Conservation (phyloP, 2,888 invertebrate genomes). For the Clunio marinus region DNA sequence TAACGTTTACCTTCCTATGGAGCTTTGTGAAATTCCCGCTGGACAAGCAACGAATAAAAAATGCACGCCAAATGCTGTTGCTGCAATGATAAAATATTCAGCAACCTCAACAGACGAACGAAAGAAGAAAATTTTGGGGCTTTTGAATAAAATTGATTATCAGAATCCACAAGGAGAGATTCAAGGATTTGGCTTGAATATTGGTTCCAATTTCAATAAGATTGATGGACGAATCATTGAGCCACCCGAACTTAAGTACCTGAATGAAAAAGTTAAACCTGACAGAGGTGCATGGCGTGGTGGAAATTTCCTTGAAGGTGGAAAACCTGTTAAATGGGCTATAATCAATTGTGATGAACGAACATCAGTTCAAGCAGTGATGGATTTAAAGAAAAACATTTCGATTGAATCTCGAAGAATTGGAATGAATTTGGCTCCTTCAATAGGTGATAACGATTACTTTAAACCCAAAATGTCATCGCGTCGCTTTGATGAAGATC, state of each 20-base stretch:
- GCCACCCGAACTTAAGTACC: slow-evolving; percentile 71
- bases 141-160: slow-evolving; percentile 45
- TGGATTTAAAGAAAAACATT: slow-evolving; percentile 41
- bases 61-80: slow-evolving; percentile 76
- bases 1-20: slow-evolving; percentile 75
- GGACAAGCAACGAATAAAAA: slow-evolving; percentile 73
- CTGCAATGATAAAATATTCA: slow-evolving; percentile 79
- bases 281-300: slow-evolving; percentile 51
- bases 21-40: slow-evolving; percentile 71
- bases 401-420: slow-evolving; percentile 40
- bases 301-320: slow-evolving; percentile 46
- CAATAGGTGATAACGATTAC: slow-evolving; percentile 40
- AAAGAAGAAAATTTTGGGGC: slow-evolving; percentile 71
- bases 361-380: slow-evolving; percentile 10
- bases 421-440: slow-evolving; percentile 43
- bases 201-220: slow-evolving; percentile 67
- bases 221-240: slow-evolving; percentile 73
- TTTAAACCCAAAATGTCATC: slow-evolving; percentile 39
- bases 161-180: slow-evolving; percentile 56
- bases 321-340: slow-evolving; percentile 10
- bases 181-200: slow-evolving; percentile 72
- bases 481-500: slow-evolving; percentile 36
- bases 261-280: slow-evolving; percentile 39
- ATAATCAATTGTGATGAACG: slow-evolving; percentile 20
- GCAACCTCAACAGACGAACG: slow-evolving; percentile 75